phyloP scores from a whole-genome alignment of 2,797 vertebrate genomes.

The Aulostomus chinensis region DNA sequence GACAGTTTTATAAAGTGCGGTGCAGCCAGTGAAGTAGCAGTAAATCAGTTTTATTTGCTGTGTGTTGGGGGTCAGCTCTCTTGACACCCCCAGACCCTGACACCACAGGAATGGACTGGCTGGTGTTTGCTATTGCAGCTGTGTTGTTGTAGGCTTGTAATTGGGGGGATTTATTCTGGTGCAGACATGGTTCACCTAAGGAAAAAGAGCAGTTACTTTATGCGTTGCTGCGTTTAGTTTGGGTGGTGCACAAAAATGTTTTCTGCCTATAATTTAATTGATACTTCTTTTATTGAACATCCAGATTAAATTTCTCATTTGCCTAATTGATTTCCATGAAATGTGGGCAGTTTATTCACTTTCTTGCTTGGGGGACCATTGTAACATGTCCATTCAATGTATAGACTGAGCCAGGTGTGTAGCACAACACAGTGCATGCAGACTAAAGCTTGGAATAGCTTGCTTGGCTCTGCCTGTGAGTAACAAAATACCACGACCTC shows the following conservation, averaged over 20 bases:
- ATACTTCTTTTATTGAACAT: neutral
- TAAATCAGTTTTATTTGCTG: slow-evolving; percentile 83
- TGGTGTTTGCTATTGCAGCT: slow-evolving; percentile 74
- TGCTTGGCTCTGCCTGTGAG: neutral
- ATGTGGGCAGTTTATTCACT: no score
- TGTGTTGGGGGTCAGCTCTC: slow-evolving; percentile 76
- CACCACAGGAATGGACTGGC: slow-evolving; percentile 64
- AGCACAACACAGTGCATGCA: no score
- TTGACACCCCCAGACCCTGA: slow-evolving; percentile 73
- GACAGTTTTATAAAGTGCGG: slow-evolving; percentile 81
- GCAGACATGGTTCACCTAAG: slow-evolving; percentile 61
- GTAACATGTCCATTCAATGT: no score
- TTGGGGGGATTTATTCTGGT: slow-evolving; percentile 53
- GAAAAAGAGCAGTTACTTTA: slow-evolving; percentile 38
- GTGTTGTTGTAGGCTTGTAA: slow-evolving; percentile 70
- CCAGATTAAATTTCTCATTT: no score
- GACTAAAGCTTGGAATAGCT: neutral
- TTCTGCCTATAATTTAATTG: neutral
- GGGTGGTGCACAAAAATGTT: slow-evolving; percentile 3
- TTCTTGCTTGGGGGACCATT: no score
- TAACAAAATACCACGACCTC: neutral
- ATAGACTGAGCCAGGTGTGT: no score
- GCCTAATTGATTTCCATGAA: no score
- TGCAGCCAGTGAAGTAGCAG: slow-evolving; percentile 63
- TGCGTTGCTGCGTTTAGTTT: slow-evolving; percentile 39